Evolutionary conservation across 2,113 vertebrate species (phyloP), one percentile per base, ranked within the genome.

Genomic region (Thinocorus orbignyianus): DNA sequence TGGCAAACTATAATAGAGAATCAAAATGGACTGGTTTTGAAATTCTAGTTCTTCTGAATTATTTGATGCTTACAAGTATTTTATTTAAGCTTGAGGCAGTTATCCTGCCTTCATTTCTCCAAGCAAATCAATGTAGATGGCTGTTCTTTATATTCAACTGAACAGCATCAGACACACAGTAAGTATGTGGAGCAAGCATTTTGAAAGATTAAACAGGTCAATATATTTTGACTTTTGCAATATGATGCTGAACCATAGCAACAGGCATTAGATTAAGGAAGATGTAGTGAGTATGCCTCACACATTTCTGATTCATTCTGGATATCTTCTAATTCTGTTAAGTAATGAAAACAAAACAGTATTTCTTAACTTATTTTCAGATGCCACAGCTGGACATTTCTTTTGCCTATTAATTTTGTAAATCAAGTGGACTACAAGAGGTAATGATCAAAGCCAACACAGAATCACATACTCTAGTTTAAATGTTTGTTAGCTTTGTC

Each of bases 401-500:
- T 76, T 88, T 72, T 85, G n/a, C 8, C 28, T 88, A 54, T 91
- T 87, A 81, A 71, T 79, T 81, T 81, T 25, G 52, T 84, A 94
- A 69, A 76, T 62, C 78, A 48, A 88, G 61, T 31, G 76, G 58
- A 61, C n/a, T 76, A 58, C 49, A 57, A 48, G 31, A 92, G 28
- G 22, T 81, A 81, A 93, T 54, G 23, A 62, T 81, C 44, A 82
- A 95, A 95, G 51, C 13, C 69, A 76, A 23, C 14, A 48, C 17
- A 48, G 46, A 78, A 81, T 69, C 60, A 88, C 22, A 81, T 22
- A 60, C 33, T 48, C 30, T 41, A 88, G 33, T 19, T 83, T 81
- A 86, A 94, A 79, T 12, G 13, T 69, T 94, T 94, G 81, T 91
- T 92, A 88, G 8, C 52, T 92, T 76, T 94, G 64, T 86, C 71